phyloP scores from a whole-genome alignment of 2,888 invertebrate genomes.

The Lasioglossum pauxillum region DNA sequence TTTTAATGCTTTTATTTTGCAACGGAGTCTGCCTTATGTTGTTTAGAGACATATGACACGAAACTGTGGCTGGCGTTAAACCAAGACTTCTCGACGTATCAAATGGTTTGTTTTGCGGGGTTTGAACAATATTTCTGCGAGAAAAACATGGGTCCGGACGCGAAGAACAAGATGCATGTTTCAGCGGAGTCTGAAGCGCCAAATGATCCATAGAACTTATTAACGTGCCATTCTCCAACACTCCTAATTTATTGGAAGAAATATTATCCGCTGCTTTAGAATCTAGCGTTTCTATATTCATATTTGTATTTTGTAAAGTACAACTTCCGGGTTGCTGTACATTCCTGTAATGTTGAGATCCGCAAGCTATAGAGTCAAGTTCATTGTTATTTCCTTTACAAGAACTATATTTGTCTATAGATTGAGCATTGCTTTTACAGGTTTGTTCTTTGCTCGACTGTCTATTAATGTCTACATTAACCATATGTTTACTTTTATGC shows the following conservation, averaged over 20 bases:
- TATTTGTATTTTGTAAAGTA: slow-evolving; percentile 27
- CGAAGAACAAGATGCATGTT: slow-evolving; percentile 66
- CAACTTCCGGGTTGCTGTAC: slow-evolving; percentile 7
- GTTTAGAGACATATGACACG: slow-evolving; percentile 73
- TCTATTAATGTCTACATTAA: slow-evolving; percentile 22
- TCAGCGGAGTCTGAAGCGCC: slow-evolving; percentile 77
- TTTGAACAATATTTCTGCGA: slow-evolving; percentile 78
- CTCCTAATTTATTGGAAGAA: slow-evolving; percentile 16
- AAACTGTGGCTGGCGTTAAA: slow-evolving; percentile 77
- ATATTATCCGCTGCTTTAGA: slow-evolving; percentile 1
- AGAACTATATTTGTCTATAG: slow-evolving; percentile 5
- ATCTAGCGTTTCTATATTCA: slow-evolving; percentile 27
- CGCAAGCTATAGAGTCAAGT: slow-evolving; percentile 12
- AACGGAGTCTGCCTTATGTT: slow-evolving; percentile 74
- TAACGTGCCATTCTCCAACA: slow-evolving; percentile 15
- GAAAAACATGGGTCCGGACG: slow-evolving; percentile 76
- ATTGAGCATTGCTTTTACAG: slow-evolving; percentile 5
- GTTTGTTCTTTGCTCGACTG: slow-evolving; percentile 7
- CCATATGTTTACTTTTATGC: slow-evolving; percentile 9
- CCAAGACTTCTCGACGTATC: slow-evolving; percentile 65
- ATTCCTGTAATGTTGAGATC: slow-evolving; percentile 17
- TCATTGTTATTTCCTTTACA: not conserved
- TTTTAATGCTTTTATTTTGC: slow-evolving; percentile 55
- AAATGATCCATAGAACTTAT: slow-evolving; percentile 42
- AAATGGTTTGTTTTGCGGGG: slow-evolving; percentile 74